Percentiles rank a stretch among this genome's conserved stretches.
Conservation (phyloP, 1,140 invertebrate species). For the Monomorium pharaonis region DNA sequence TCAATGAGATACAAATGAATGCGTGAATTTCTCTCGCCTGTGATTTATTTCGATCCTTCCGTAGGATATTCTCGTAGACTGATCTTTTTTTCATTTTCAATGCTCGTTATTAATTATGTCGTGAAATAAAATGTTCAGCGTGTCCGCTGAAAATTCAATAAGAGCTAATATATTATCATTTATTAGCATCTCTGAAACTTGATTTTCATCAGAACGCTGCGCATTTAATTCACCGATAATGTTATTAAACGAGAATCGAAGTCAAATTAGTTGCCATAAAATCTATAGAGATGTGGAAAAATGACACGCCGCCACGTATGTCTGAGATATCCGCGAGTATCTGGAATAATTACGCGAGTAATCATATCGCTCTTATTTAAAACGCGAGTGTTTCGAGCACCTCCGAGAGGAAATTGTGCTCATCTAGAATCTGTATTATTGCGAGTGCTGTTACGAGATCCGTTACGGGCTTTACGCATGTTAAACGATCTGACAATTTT, state of each 20-base stretch:
- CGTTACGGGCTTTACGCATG: constrained; percentile 38
- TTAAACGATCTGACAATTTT: constrained; percentile 57
- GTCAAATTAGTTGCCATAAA: background rate
- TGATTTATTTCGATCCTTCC: background rate
- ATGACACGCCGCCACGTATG: background rate
- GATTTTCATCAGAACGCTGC: background rate
- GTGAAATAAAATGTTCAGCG: background rate
- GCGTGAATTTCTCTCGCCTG: background rate
- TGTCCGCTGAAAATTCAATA: constrained; percentile 5
- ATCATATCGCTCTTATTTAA: background rate
- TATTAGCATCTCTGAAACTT: background rate
- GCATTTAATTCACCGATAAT: background rate
- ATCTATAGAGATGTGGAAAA: background rate
- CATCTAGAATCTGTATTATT: constrained; percentile 49
- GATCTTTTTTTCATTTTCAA: background rate
- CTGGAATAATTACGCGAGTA: background rate
- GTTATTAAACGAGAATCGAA: background rate
- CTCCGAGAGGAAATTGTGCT: background rate
- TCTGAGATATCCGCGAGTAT: background rate
- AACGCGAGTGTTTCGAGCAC: constrained; percentile 6
- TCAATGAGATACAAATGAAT: background rate
- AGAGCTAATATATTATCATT: background rate
- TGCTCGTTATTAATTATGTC: background rate
- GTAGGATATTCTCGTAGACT: background rate
- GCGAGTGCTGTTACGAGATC: constrained; percentile 11